Evolutionary conservation across 2,113 vertebrate species (phyloP).

Genomic region (Gavialis gangeticus): DNA sequence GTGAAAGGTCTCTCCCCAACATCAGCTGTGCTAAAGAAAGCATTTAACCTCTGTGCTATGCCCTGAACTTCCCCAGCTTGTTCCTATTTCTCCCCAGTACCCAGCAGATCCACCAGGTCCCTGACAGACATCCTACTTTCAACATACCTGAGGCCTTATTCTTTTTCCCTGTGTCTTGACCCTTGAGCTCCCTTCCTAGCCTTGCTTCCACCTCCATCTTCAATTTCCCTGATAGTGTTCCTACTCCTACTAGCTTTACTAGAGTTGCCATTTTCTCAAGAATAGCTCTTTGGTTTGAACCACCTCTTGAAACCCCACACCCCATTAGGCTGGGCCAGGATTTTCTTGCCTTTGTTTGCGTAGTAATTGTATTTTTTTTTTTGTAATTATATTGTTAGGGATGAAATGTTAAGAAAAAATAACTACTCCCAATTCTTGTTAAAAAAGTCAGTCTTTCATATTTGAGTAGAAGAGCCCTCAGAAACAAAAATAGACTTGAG

Average conservation of each 20-base stretch:
- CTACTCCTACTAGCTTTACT: neutral
- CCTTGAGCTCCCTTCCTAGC: neutral
- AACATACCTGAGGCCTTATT: neutral
- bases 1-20: neutral
- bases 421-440: neutral
- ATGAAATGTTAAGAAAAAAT: constrained; percentile 5
- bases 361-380: neutral
- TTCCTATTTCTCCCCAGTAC: neutral
- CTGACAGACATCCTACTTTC: neutral
- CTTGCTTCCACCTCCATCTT: neutral
- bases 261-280: constrained; percentile 19
- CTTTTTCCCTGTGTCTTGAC: neutral
- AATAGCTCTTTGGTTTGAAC: constrained; percentile 33
- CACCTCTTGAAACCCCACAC: neutral
- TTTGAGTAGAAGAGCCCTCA: no score
- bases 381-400: neutral
- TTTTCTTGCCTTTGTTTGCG: neutral
- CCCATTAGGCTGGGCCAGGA: neutral
- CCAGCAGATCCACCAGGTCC: neutral
- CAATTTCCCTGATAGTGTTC: neutral
- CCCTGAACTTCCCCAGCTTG: neutral
- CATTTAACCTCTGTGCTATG: neutral
- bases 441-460: neutral
- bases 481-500: no score
- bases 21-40: neutral